These are phyloP conservation scores for Danionella dracula DNA, from an alignment of 2,797 vertebrate genomes.

Conservation along the genomic window DNA sequence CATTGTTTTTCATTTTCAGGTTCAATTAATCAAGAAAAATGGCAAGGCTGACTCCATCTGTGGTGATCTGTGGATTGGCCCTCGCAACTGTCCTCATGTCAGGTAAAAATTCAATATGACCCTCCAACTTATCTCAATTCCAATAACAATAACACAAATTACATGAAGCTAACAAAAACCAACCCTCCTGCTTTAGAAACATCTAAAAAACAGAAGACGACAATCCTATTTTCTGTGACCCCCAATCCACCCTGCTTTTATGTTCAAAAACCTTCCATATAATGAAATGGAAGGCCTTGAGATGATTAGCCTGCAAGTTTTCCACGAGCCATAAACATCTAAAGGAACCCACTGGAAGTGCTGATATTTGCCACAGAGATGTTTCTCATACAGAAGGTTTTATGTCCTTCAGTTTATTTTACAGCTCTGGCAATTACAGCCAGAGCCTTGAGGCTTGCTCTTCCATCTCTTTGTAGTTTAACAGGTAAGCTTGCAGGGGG, in stretches of 20 bases:
- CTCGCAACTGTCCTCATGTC: conserved; percentile 64
- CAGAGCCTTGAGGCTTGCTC: conserved; percentile 38
- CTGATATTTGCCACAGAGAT: conserved; percentile 38
- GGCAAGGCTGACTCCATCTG: conserved; percentile 50
- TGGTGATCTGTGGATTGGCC: conserved; percentile 61
- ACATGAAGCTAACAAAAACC: too few relatives aligned
- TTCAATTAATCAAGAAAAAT: conserved; percentile 54
- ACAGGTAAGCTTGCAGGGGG: conserved; percentile 55
- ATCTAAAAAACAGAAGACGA: neutral
- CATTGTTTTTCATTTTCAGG: conserved; percentile 48
- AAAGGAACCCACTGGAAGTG: conserved; percentile 47
- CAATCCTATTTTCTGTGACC: neutral
- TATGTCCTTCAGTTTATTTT: conserved; percentile 48
- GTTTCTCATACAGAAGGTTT: conserved; percentile 38
- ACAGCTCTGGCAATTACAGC: conserved; percentile 39
- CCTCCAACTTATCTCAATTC: too few relatives aligned
- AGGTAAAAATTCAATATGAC: conserved; percentile 55
- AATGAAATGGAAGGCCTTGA: conserved; percentile 21
- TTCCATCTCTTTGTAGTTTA: conserved; percentile 72
- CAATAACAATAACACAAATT: too few relatives aligned
- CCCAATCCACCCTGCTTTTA: neutral
- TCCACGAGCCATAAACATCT: conserved; percentile 54
- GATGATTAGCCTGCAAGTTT: conserved; percentile 51
- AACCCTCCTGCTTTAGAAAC: too few relatives aligned
- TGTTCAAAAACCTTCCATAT: conserved; percentile 4